phyloP scores from a whole-genome alignment of 2,888 invertebrate species.

The Chironomus riparius region DNA sequence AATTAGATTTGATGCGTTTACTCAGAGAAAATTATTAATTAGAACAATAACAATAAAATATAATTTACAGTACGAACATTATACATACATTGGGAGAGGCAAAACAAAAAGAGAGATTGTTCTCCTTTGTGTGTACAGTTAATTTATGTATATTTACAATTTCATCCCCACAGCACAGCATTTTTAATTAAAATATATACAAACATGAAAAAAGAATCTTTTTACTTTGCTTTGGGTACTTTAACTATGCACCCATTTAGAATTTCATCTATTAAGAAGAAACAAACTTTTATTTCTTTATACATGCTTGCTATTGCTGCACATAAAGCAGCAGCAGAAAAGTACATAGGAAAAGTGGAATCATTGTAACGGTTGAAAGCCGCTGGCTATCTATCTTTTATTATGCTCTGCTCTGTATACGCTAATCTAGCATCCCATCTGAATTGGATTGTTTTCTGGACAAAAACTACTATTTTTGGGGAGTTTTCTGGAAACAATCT shows the following conservation, averaged over 20 bases:
- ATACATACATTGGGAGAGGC: too few relatives aligned
- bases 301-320: too few relatives aligned
- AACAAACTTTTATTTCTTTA: background rate
- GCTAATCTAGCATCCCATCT: background rate
- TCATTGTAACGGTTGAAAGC: constrained; percentile 6
- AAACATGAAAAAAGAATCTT: background rate
- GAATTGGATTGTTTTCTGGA: too few relatives aligned
- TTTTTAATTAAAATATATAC: background rate
- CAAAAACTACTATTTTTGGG: too few relatives aligned
- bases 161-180: background rate
- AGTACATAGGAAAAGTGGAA: background rate
- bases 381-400: background rate
- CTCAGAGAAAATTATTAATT: too few relatives aligned
- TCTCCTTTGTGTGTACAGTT: background rate
- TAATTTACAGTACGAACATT: too few relatives aligned
- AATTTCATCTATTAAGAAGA: background rate
- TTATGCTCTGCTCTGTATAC: background rate
- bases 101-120: too few relatives aligned
- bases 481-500: too few relatives aligned
- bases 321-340: background rate
- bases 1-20: too few relatives aligned
- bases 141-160: background rate
- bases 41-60: too few relatives aligned
- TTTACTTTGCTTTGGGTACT: background rate
- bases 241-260: background rate